Evolutionary conservation across 2,113 vertebrate genomes (phyloP).

Genomic region (Cochlearius cochlearius): DNA sequence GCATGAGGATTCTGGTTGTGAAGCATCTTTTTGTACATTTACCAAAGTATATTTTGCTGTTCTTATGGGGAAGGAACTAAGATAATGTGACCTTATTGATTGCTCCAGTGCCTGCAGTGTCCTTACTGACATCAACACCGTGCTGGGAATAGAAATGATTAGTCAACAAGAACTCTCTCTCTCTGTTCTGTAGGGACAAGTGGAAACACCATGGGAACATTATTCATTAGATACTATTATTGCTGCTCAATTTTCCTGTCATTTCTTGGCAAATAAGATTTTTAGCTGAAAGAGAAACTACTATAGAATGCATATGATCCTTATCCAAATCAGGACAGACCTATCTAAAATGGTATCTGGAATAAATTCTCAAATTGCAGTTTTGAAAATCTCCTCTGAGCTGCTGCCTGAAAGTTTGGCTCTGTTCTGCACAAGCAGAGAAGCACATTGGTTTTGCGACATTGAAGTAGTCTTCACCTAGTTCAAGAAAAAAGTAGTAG

Average conservation of each 20-base stretch:
- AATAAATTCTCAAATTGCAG: not conserved
- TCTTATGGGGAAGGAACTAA: not conserved
- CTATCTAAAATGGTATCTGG: not conserved
- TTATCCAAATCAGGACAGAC: not conserved
- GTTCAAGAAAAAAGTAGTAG: not conserved
- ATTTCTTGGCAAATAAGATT: not conserved
- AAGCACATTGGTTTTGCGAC: not conserved
- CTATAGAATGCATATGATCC: not conserved
- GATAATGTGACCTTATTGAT: slow-evolving; percentile 19
- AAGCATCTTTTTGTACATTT: not conserved
- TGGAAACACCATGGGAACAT: not conserved
- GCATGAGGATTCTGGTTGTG: not conserved
- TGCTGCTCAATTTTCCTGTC: not conserved
- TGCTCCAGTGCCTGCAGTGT: not conserved
- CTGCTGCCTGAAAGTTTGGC: not conserved
- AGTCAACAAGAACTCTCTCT: slow-evolving; percentile 19
- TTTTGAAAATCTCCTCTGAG: not conserved
- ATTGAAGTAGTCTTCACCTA: not conserved
- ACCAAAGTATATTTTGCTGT: not conserved
- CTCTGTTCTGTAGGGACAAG: not conserved
- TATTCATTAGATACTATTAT: not conserved
- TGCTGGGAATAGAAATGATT: slow-evolving; percentile 32
- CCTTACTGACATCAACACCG: slow-evolving; percentile 20
- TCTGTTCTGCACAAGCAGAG: not conserved
- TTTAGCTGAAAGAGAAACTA: not conserved